Evolutionary conservation across 2,888 invertebrate genomes (phyloP), one percentile per base, ranked within the genome.

Genomic region (Torymus texanus): DNA sequence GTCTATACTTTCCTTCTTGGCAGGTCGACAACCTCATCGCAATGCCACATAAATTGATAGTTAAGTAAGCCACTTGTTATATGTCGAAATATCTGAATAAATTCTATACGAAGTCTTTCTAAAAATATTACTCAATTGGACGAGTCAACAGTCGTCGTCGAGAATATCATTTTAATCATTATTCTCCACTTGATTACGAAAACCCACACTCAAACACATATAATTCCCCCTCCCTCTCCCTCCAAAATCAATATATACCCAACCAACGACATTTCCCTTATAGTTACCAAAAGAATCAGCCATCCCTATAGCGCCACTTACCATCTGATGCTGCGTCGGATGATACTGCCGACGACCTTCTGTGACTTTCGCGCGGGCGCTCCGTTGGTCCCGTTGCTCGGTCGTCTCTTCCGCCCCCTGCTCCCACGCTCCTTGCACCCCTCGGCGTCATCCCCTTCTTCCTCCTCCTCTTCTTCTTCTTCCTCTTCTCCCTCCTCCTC

Each of bases 251-350:
- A 29, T 29, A 29, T 21, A 21, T 21, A 21, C 5, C 29, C 29
- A 29, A 29, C 29, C 29, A 29, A 29, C 29, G 4, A 29, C 29
- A 29, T 29, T 29, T 29, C 29, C 29, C 29, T 29, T 29, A 29
- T 29, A 5, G 4, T 5, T 5, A 2, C 29, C 3, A 51, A 50
- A 61, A 5, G 11, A 12, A 50, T 10, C 10, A 24, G 61, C n/a
- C 2, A 29, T 3, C 29, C 29, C 29, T 29, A 5, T 29, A 5
- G 5, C 29, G 12, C 1, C 1, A 76, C 90, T 90, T 83, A 90
- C 90, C 89, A 90, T 84, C 89, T 88, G 81, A 88, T 90, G 85
- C 88, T 89, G 76, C 86, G 85, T 75, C 89, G 88, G 76, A 90
- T 89, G 82, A 89, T 90, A 83, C 86, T 89, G 80, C 85, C 87